Base-by-base conservation (phyloP, 2,797 vertebrate genomes). In the Decapterus maruadsi region DNA sequence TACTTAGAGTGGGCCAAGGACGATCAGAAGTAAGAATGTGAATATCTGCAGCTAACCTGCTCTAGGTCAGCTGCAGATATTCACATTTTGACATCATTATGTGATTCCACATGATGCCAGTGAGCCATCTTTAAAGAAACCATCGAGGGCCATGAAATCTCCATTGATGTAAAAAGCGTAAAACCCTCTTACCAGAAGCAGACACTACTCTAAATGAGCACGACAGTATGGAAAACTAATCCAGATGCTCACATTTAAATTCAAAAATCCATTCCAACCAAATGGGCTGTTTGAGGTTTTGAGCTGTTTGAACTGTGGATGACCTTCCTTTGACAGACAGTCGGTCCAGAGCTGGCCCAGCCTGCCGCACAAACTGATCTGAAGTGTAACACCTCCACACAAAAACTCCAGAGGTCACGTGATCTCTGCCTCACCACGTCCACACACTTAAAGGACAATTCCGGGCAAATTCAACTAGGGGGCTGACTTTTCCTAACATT, bases 271-370 rank as follows among this genome's bases (percentile, higher is more conserved):
- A 57, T 61, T 77, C 71, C 64, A 70, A 67, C 59, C 45, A 48
- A 72, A 51, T 3, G 8, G 31, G 43, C 29, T 70, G 42, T 65
- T 71, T 20, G 22, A 60, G 61, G 43, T 80, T 85, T 26, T 84
- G 38, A 10, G 74, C 67, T 53, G 22, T 48, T 13, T 82, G 68
- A 87, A 91, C 89, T 79, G 64, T 58, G 50, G 64, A 54, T 64
- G 79, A 89, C 85, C 80, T 59, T 9, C 13, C 66, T 45, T n/a
- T 83, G 80, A 78, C 73, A 84, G 85, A 75, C 84, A 20, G 75
- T 55, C 58, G 4, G 46, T 62, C 11, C 12, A 46, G 43, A 66
- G 68, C 72, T 82, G 43, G 19, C 12, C 42, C 67, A 9, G 58
- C 43, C 46, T 58, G 81, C 81, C 74, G 48, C 51, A 74, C 50